Evolutionary conservation across 2,113 vertebrate genomes (phyloP), one percentile per base, ranked within the genome.

Genomic region (Ammodytes dubius): DNA sequence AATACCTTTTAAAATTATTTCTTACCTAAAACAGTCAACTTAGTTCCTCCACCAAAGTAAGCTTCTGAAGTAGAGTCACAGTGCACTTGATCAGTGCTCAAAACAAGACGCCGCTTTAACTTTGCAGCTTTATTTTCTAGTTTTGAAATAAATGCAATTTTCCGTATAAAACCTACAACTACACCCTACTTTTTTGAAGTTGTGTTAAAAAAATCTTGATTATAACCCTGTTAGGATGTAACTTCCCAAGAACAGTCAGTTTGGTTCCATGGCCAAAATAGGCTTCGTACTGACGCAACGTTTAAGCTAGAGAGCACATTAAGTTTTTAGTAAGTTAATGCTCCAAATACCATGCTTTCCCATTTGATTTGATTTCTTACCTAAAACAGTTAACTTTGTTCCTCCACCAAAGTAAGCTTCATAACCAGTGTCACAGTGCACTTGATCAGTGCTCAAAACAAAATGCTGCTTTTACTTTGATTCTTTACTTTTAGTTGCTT

Each of bases 191-290:
- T 13, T 2, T 39, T 56, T 56, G 27, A 27, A 27, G 27, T 27
- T 27, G 27, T 27, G 27, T 27, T 46, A 6, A 61, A 46, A 19
- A n/a, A 17, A 11, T 35, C 10, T 42, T 15, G 35, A 74, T 27
- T 27, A 27, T 27, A 27, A 27, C 27, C 27, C 27, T 27, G 27
- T 27, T 27, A 27, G 27, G 0, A 4, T 19, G 14, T 59, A 66
- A 95, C 92, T 95, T 67, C 94, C 94, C 93, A 1, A 95, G 88
- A 85, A 90, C 87, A 11, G 86, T 85, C 60, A 87, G 65, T 73
- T 83, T 87, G 0, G 87, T 87, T 65, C 88, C 87, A 3, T 63
- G 67, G 8, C 89, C 83, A n/a, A 91, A 91, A 56, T 89, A 73
- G 40, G 87, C 87, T 75, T 86, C 83, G 42, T 64, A 58, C 63